phyloP scores from a whole-genome alignment of 2,888 invertebrate species.

The Polydrusus pterygomalis region DNA sequence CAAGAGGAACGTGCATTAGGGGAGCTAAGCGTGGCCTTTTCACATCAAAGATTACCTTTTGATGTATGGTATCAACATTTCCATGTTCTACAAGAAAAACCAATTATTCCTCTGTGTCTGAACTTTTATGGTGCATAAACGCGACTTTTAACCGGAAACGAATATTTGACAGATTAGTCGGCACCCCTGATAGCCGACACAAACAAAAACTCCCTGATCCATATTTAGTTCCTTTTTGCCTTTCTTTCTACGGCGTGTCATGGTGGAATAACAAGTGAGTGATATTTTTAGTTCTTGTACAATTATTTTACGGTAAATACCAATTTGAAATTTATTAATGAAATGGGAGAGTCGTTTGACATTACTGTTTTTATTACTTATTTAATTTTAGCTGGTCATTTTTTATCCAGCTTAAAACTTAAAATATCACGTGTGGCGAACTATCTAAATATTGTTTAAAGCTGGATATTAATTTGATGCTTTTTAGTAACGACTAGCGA shows the following conservation, averaged over 20 bases:
- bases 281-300: constrained; percentile 15
- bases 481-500: not conserved
- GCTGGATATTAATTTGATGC: not conserved
- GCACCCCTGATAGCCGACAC: too few relatives aligned
- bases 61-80: too few relatives aligned
- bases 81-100: too few relatives aligned
- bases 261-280: constrained; percentile 45
- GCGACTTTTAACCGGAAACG: too few relatives aligned
- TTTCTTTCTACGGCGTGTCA: constrained; percentile 12
- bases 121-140: too few relatives aligned
- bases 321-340: not conserved
- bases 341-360: not conserved
- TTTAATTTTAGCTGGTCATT: not conserved
- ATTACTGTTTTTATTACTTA: not conserved
- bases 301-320: constrained; percentile 8
- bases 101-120: too few relatives aligned
- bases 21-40: too few relatives aligned
- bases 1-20: too few relatives aligned
- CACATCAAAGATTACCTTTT: too few relatives aligned
- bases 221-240: not conserved
- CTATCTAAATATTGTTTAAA: not conserved
- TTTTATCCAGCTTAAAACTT: not conserved
- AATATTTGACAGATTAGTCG: too few relatives aligned
- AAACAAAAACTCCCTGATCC: not conserved
- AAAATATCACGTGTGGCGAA: not conserved